These are phyloP conservation scores for Lasius platythorax DNA, from an alignment of 2,888 invertebrate genomes.

Conservation along the genomic window DNA sequence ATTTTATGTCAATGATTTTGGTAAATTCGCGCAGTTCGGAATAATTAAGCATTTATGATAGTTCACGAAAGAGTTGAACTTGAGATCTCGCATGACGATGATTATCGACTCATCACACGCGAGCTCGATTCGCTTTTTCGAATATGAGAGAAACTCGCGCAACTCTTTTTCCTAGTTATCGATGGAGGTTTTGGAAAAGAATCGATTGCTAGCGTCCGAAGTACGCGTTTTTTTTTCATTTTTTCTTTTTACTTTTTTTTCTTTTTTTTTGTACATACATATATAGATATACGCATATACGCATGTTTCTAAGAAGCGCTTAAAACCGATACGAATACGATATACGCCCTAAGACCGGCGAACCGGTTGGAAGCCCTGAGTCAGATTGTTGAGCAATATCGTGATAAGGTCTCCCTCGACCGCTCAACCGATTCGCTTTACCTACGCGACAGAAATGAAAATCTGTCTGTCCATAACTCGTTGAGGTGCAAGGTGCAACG, in stretches of 20 bases:
- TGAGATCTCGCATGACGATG: not conserved
- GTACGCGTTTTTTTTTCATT: slow-evolving; percentile 1
- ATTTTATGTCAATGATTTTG: not conserved
- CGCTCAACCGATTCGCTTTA: slow-evolving; percentile 19
- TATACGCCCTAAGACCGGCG: slow-evolving; percentile 35
- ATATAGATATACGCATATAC: not conserved
- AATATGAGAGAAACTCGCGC: not conserved
- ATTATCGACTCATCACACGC: not conserved
- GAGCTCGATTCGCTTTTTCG: not conserved
- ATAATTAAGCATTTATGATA: not conserved
- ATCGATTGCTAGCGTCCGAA: slow-evolving; percentile 29
- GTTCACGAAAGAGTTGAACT: not conserved
- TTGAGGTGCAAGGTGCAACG: not conserved
- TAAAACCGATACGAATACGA: slow-evolving; percentile 57
- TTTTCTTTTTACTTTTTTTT: not conserved
- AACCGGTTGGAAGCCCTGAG: slow-evolving; percentile 47
- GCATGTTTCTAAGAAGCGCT: not conserved
- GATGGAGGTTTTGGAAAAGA: slow-evolving; percentile 46
- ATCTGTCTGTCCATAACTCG: slow-evolving; percentile 6
- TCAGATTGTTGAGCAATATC: slow-evolving; percentile 45
- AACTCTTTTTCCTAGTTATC: slow-evolving; percentile 26
- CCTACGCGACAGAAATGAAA: slow-evolving; percentile 30
- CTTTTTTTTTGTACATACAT: not conserved
- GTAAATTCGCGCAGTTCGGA: not conserved
- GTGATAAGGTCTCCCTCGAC: slow-evolving; percentile 52